Evolutionary conservation across 1,140 invertebrate species (phyloP).

Genomic region (Drosophila quadrilineata): DNA sequence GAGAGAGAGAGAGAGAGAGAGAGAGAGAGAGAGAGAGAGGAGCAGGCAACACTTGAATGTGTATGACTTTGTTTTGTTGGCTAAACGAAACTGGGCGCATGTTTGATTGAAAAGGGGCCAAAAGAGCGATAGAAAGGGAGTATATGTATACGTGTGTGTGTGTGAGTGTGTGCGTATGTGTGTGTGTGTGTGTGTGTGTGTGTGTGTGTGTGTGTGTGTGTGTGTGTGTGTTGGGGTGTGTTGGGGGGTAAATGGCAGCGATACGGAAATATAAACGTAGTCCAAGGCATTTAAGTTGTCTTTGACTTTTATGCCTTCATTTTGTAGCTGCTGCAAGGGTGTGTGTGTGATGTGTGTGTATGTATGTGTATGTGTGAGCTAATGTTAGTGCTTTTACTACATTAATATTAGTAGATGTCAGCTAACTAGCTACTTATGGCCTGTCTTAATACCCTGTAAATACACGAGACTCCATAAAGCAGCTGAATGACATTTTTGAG

Average conservation of each 20-base stretch:
- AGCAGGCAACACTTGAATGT: slow-evolving; percentile 17
- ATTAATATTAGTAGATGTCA: too few species aligned
- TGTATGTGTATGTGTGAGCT: background rate
- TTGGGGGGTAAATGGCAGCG: background rate
- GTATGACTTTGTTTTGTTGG: slow-evolving; percentile 42
- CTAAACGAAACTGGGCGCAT: slow-evolving; percentile 27
- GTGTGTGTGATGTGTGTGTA: background rate
- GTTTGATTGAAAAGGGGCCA: slow-evolving; percentile 36
- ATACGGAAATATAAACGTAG: slow-evolving; percentile 15
- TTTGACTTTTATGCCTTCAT: slow-evolving; percentile 21
- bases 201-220: too few species aligned
- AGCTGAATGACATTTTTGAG: too few species aligned
- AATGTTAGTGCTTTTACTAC: background rate
- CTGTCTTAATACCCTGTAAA: too few species aligned
- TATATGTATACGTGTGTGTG: too few species aligned
- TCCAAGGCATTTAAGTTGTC: slow-evolving; percentile 1
- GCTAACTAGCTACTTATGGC: too few species aligned
- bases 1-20: background rate
- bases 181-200: too few species aligned
- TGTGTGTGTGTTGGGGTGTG: too few species aligned
- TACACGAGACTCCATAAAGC: too few species aligned
- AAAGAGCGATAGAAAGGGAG: background rate
- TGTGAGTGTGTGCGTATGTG: too few species aligned
- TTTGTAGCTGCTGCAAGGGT: slow-evolving; percentile 8
- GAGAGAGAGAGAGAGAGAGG: background rate